These are phyloP conservation scores for Nematopogon swammerdamellus DNA, from an alignment of 2,888 invertebrate species.

Conservation along the genomic window DNA sequence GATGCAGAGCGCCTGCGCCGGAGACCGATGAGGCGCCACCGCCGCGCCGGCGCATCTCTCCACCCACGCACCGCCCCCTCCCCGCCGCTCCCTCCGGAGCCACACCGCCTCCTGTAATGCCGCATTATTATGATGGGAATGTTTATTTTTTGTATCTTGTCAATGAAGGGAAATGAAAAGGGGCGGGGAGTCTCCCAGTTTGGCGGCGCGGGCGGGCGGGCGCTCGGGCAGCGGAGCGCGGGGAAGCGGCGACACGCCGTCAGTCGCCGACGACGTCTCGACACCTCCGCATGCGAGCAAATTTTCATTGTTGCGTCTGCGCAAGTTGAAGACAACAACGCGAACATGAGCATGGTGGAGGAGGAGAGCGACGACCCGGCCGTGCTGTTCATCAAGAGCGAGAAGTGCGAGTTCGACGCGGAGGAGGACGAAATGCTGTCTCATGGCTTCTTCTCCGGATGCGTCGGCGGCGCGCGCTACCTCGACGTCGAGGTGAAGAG, in stretches of 20 bases:
- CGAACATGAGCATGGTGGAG: neutral
- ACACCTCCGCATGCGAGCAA: neutral
- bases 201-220: constrained; percentile 15
- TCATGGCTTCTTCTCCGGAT: neutral
- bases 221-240: constrained; percentile 23
- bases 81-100: neutral
- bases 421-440: constrained; percentile 30
- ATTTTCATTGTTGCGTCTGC: constrained; percentile 32
- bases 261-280: neutral
- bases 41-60: neutral
- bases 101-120: neutral
- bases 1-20: neutral
- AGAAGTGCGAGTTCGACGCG: constrained; percentile 31
- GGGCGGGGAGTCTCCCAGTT: constrained; percentile 25
- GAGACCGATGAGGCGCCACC: too few species aligned
- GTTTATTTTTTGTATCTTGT: constrained; percentile 52
- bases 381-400: constrained; percentile 37
- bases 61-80: neutral
- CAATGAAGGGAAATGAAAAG: constrained; percentile 47
- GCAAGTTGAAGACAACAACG: too few species aligned
- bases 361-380: constrained; percentile 28
- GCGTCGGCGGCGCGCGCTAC: constrained; percentile 28
- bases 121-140: constrained; percentile 18
- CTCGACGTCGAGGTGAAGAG: constrained; percentile 34
- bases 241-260: constrained; percentile 7